These are phyloP conservation scores for Drosophila mayaguana DNA, from an alignment of 2,888 invertebrate genomes.

Conservation along the genomic window DNA sequence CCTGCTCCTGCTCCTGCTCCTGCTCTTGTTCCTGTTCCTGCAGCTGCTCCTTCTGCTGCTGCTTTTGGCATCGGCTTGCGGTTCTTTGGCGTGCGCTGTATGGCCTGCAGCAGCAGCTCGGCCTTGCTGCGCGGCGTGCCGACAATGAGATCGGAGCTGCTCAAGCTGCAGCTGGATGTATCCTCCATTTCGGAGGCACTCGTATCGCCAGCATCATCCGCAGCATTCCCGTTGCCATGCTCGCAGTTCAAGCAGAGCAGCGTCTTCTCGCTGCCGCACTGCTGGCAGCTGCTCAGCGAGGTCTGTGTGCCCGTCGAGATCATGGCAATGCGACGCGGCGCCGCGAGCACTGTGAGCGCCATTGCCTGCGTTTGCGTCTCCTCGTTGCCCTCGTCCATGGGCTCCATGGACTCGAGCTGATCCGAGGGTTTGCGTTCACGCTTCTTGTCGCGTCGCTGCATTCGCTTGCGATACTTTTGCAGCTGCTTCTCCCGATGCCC, in stretches of 20 bases:
- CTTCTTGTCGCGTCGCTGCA: slow-evolving; percentile 84
- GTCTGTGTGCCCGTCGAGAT: slow-evolving; percentile 85
- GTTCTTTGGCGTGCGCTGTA: slow-evolving; percentile 86
- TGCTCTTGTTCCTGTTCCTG: slow-evolving; percentile 16
- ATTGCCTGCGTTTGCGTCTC: slow-evolving; percentile 36
- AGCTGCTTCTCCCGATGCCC: slow-evolving; percentile 84
- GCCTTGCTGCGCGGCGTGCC: slow-evolving; percentile 85
- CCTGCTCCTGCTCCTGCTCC: slow-evolving; percentile 2
- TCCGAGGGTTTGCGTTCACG: slow-evolving; percentile 69
- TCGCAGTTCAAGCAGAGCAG: slow-evolving; percentile 83
- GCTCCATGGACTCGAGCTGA: slow-evolving; percentile 48
- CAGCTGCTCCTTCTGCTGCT: slow-evolving; percentile 14
- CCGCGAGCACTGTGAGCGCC: slow-evolving; percentile 18
- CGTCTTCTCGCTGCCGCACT: slow-evolving; percentile 84
- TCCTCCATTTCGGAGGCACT: slow-evolving; percentile 72
- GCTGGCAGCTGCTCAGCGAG: slow-evolving; percentile 74
- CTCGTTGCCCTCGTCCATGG: slow-evolving; percentile 77
- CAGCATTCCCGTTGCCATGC: not conserved
- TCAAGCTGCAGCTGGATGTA: slow-evolving; percentile 69
- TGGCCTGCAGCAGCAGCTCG: slow-evolving; percentile 87
- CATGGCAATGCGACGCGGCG: slow-evolving; percentile 79
- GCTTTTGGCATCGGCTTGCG: slow-evolving; percentile 59
- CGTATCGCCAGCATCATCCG: slow-evolving; percentile 33
- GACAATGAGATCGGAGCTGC: slow-evolving; percentile 79
- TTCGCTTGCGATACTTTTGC: slow-evolving; percentile 85